These are phyloP conservation scores for Agonopterix subpropinquella DNA, from an alignment of 2,888 invertebrate genomes.

Conservation along the genomic window DNA sequence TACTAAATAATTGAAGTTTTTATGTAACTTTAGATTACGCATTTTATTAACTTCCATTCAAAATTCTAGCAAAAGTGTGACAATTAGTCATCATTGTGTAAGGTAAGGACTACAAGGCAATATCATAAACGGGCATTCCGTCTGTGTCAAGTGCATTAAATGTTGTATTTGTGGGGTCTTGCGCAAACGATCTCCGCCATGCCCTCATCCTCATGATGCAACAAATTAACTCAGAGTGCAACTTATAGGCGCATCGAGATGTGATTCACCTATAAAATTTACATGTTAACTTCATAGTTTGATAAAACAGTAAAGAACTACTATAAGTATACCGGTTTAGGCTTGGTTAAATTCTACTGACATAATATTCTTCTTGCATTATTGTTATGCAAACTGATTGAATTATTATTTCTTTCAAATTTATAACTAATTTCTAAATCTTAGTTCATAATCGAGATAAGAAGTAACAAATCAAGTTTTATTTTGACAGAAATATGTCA, in stretches of 20 bases:
- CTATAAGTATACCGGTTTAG: too few species aligned
- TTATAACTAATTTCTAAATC: conserved; percentile 4
- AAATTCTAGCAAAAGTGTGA: too few species aligned
- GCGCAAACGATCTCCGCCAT: conserved; percentile 32
- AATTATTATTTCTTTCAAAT: too few species aligned
- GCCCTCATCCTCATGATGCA: conserved; percentile 48
- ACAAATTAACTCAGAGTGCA: conserved; percentile 34
- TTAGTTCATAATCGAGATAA: conserved; percentile 1
- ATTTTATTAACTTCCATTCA: too few species aligned
- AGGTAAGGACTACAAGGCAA: conserved; percentile 13
- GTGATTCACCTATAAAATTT: conserved; percentile 27
- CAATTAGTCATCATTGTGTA: conserved; percentile 10
- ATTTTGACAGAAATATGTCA: neutral
- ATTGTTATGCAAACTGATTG: too few species aligned
- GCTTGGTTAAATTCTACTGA: too few species aligned
- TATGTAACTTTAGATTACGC: too few species aligned
- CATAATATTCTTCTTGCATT: too few species aligned
- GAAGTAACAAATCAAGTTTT: neutral
- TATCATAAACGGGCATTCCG: conserved; percentile 33
- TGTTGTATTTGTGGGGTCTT: conserved; percentile 39
- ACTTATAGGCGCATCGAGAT: conserved; percentile 23
- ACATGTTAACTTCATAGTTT: conserved; percentile 9
- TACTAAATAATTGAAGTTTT: too few species aligned
- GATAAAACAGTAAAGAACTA: too few species aligned
- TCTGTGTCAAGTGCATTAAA: conserved; percentile 42